These are phyloP conservation scores for Salvelinus sp. DNA, from an alignment of 2,113 vertebrate species.

Conservation along the genomic window DNA sequence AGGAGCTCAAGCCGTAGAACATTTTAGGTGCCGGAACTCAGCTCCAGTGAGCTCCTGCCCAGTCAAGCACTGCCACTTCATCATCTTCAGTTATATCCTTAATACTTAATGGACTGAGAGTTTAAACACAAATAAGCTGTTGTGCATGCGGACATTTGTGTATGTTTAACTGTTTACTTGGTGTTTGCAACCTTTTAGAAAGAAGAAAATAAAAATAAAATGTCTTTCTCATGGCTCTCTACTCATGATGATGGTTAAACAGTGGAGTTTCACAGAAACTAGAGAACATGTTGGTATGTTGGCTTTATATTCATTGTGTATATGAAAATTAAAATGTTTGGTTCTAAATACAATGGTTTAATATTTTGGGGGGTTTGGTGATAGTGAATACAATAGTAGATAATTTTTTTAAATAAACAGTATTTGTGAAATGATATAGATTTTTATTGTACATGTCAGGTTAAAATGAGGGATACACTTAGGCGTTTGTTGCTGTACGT, in stretches of 20 bases:
- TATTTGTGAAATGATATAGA: no score
- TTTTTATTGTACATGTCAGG: no score
- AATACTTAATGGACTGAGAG: constrained; percentile 33
- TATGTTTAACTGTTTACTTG: constrained; percentile 58
- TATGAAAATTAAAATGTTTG: no score
- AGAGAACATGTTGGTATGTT: constrained; percentile 21
- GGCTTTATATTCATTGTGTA: no score
- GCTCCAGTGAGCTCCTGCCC: no score
- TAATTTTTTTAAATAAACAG: constrained; percentile 6
- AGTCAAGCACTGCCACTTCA: no score
- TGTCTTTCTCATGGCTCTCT: constrained; percentile 43
- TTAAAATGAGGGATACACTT: no score
- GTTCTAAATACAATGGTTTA: no score
- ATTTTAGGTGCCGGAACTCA: no score
- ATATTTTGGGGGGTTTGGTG: neutral
- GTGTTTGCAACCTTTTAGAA: constrained; percentile 56
- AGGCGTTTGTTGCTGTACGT: no score
- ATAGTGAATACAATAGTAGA: neutral
- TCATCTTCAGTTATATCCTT: constrained; percentile 15
- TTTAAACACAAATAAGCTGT: constrained; percentile 44
- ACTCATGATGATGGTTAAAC: constrained; percentile 43
- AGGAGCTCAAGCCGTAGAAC: no score
- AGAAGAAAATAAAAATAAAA: constrained; percentile 20
- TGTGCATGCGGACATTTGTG: constrained; percentile 76
- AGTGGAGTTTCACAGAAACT: constrained; percentile 56